Evolutionary conservation across 2,888 invertebrate species (phyloP).

Genomic region (Drosophila anomelani): DNA sequence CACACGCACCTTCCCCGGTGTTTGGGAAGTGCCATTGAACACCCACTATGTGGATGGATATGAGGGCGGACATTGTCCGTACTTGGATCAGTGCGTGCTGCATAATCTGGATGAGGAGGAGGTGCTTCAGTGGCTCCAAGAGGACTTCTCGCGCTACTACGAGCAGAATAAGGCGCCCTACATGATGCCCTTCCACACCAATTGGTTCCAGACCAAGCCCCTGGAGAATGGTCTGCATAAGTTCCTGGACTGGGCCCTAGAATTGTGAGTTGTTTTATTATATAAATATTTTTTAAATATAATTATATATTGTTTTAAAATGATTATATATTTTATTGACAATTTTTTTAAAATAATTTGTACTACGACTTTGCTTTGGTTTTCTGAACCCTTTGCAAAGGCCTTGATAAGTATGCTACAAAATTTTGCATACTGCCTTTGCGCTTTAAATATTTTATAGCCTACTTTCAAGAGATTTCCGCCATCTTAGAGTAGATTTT

Average conservation of each 20-base stretch:
- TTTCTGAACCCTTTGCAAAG: neutral
- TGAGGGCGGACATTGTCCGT: conserved; percentile 96
- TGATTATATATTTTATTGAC: neutral
- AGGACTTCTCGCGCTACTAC: conserved; percentile 94
- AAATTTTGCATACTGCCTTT: too few species aligned
- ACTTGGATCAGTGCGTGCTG: conserved; percentile 95
- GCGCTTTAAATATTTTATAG: neutral
- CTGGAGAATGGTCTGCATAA: conserved; percentile 93
- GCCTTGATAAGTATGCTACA: too few species aligned
- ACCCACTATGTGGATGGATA: conserved; percentile 94
- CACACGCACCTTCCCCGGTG: conserved; percentile 94
- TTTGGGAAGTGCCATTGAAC: conserved; percentile 97
- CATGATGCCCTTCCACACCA: conserved; percentile 98
- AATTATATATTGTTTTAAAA: too few species aligned
- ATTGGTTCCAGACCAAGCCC: conserved; percentile 97
- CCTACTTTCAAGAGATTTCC: neutral
- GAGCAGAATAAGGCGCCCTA: conserved; percentile 95
- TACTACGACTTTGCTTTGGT: neutral
- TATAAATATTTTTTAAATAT: too few species aligned
- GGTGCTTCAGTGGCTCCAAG: conserved; percentile 94
- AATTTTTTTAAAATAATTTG: neutral
- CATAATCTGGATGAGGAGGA: conserved; percentile 92
- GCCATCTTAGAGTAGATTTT: neutral
- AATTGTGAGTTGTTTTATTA: conserved; percentile 86
- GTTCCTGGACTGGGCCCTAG: conserved; percentile 92